phyloP scores from a whole-genome alignment of 2,888 invertebrate species.

The Chironomus riparius region DNA sequence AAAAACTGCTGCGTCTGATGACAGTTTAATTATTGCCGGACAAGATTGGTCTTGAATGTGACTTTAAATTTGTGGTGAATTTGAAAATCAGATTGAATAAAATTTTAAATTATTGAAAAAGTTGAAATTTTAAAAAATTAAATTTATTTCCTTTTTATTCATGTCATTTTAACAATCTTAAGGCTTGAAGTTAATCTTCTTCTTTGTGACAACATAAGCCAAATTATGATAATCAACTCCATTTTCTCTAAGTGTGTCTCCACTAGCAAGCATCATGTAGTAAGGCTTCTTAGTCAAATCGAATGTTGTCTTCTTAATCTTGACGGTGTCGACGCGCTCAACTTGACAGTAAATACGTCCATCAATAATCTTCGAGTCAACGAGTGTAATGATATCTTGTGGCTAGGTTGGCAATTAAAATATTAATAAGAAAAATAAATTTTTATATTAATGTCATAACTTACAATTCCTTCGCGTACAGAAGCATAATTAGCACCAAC shows the following conservation, averaged over 20 bases:
- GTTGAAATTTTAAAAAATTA: too few relatives aligned
- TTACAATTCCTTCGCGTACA: slow-evolving; percentile 37
- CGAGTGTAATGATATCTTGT: slow-evolving; percentile 55
- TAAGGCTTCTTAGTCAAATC: slow-evolving; percentile 61
- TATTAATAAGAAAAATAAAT: background rate
- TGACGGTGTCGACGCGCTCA: slow-evolving; percentile 54
- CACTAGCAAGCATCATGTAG: slow-evolving; percentile 60
- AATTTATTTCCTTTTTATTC: too few relatives aligned
- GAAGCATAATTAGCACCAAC: slow-evolving; percentile 39
- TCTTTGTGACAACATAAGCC: background rate
- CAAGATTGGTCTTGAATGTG: too few relatives aligned
- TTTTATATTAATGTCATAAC: slow-evolving; percentile 24
- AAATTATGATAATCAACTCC: background rate
- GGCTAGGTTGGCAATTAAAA: slow-evolving; percentile 40
- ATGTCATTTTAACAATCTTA: too few relatives aligned
- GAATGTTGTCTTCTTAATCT: slow-evolving; percentile 54
- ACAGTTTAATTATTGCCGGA: too few relatives aligned
- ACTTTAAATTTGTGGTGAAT: too few relatives aligned
- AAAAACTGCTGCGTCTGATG: too few relatives aligned
- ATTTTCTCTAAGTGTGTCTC: background rate
- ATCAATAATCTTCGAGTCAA: slow-evolving; percentile 56
- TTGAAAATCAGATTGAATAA: too few relatives aligned
- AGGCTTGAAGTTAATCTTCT: background rate
- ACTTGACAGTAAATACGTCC: slow-evolving; percentile 70
- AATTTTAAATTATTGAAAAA: too few relatives aligned